Evolutionary conservation across 2,888 invertebrate genomes (phyloP), one percentile per base, ranked within the genome.

Genomic region (Osedax fenrisi): DNA sequence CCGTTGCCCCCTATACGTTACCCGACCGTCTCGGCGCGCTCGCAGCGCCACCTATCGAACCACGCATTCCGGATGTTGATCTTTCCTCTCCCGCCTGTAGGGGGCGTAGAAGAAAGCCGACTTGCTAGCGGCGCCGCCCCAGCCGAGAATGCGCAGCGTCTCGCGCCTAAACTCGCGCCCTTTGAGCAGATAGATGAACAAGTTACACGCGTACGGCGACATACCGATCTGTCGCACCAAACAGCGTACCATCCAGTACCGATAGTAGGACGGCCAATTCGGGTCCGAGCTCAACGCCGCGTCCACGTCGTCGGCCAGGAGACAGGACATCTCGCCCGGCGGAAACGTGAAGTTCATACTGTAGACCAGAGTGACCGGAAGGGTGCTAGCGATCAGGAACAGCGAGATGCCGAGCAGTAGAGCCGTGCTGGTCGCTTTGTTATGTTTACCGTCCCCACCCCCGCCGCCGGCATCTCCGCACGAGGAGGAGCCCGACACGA

Each of bases 111-210:
- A n/a, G n/a, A n/a, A n/a, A n/a, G n/a, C n/a, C n/a, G n/a, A n/a
- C n/a, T n/a, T n/a, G n/a, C n/a, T n/a, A n/a, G n/a, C n/a, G n/a
- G n/a, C n/a, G n/a, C n/a, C n/a, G n/a, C n/a, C n/a, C n/a, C n/a
- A n/a, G n/a, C n/a, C 24, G 26, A 77, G 72, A 21, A 83, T 76
- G 27, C 77, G 77, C 73, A 77, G 79, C 66, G 82, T 78, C 76
- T 84, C 83, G 26, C 81, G 79, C 17, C 84, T 77, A 75, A 84
- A 84, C 73, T 81, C 78, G 76, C 82, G 82, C 1, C 84, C 84
- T 0, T 84, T 84, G 59, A 81, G 77, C 10, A 83, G 72, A 74
- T 84, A 84, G 72, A 84, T 84, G 77, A 81, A 82, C 77, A 84
- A 78, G 78, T 83, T 83, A 69, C 81, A 80, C 0, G 83, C 83